Base-by-base conservation (phyloP, 2,888 invertebrate species). In the Drosophila rellima region DNA sequence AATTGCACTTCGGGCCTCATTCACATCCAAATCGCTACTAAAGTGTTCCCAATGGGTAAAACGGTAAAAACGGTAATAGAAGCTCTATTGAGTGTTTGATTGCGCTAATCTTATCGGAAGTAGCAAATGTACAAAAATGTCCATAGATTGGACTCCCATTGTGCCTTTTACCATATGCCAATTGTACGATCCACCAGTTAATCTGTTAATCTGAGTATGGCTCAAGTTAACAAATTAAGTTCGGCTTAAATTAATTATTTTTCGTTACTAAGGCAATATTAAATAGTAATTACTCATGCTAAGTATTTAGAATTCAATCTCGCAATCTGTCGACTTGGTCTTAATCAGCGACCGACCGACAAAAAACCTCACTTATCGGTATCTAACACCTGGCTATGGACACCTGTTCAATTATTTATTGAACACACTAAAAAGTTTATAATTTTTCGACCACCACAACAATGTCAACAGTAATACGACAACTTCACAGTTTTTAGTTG, bases 381-480 rank as follows among this genome's bases (percentile, higher is more conserved):
- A 52, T 74, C 62, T 63, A 50, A 80, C 83, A 83, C 87, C 87
- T 83, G 83, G 65, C 64, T 45, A 23, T 71, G 78, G 57, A 82
- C 83, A 83, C 83, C 83, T 83, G 83, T 73, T 82, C 70, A 17
- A 15, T 29, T 33, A 33, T 68, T 81, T 87, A 84, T 80, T 69
- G 69, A 61, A 33, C 56, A 68, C 59, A 64, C 45, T 70, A 72
- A 74, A 80, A 60, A 13, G 11, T 81, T 77, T 70, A 59, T 45
- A 70, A 57, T 66, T 29, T 47, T 31, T 23, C 23, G 4, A 35
- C 50, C 18, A 10, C 26, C 31, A 39, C 26, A 50, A 11, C 29
- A 39, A 31, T 33, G 20, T 51, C 31, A 35, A 60, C 18, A 47
- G 13, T 5, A 23, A 23, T 17, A 18, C 26, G 7, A 7, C 26